These are phyloP conservation scores for Momotus momota DNA, from an alignment of 2,797 vertebrate genomes.

Conservation along the genomic window DNA sequence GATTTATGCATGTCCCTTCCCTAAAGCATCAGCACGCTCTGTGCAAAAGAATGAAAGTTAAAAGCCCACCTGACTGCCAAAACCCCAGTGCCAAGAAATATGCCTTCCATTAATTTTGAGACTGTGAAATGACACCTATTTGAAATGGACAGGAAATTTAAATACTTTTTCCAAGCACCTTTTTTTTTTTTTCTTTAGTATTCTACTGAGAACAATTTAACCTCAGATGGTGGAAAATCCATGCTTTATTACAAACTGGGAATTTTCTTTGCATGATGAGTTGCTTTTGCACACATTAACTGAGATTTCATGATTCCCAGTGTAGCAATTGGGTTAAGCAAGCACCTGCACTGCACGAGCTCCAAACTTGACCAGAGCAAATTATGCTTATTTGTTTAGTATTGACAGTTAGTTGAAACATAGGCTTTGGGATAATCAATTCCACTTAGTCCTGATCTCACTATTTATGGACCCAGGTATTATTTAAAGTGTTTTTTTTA, in stretches of 20 bases:
- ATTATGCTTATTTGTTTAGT: neutral
- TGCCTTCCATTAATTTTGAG: conserved; percentile 40
- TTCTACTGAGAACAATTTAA: conserved; percentile 73
- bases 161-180: conserved; percentile 57
- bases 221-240: conserved; percentile 65
- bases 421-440: neutral
- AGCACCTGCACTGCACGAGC: conserved; percentile 70
- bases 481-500: neutral
- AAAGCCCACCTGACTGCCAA: neutral
- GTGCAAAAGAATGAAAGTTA: neutral
- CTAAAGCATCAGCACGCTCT: neutral
- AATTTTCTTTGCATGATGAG: conserved; percentile 66
- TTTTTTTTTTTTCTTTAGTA: conserved; percentile 53
- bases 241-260: conserved; percentile 68
- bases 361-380: conserved; percentile 29
- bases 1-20: neutral
- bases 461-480: neutral
- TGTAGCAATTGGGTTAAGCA: neutral
- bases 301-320: conserved; percentile 72
- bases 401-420: conserved; percentile 34
- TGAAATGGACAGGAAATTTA: conserved; percentile 75
- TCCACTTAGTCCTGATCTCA: neutral
- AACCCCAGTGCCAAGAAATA: conserved; percentile 28
- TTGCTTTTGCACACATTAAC: conserved; percentile 65
- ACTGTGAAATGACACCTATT: conserved; percentile 58